phyloP scores from a whole-genome alignment of 30 jellyfish, hydroid and myxozoan genomes.

The Aurelia sp. region DNA sequence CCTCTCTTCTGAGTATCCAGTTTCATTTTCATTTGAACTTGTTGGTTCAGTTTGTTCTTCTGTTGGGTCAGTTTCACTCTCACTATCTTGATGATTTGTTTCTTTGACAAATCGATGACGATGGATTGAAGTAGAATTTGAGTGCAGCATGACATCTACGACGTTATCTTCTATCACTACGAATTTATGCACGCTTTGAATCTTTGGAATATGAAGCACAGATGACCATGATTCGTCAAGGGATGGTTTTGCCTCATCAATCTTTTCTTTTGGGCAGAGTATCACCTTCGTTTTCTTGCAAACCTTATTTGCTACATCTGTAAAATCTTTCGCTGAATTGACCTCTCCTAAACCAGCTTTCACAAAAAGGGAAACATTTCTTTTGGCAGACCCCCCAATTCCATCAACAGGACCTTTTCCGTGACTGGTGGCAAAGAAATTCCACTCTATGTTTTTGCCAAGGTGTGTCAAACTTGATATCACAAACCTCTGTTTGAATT shows the following conservation, averaged over 20 bases:
- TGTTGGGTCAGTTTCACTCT: too few relatives aligned
- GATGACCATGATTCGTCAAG: too few relatives aligned
- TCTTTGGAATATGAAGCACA: too few relatives aligned
- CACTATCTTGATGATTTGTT: too few relatives aligned
- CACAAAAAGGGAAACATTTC: slow-evolving; percentile 4
- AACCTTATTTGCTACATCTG: not conserved
- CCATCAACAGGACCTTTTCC: slow-evolving; percentile 8
- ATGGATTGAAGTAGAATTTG: too few relatives aligned
- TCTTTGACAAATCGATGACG: not conserved
- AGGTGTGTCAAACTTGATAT: slow-evolving; percentile 17
- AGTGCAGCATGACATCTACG: too few relatives aligned
- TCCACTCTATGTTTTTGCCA: slow-evolving; percentile 15
- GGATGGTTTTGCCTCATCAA: too few relatives aligned
- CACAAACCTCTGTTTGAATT: slow-evolving; percentile 9
- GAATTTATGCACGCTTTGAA: too few relatives aligned
- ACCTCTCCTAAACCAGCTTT: slow-evolving; percentile 13
- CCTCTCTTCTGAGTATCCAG: not conserved
- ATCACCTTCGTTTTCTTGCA: slow-evolving; percentile 2
- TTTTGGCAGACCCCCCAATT: slow-evolving; percentile 18
- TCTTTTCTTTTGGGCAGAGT: not conserved
- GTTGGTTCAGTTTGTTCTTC: too few relatives aligned
- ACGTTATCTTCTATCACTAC: too few relatives aligned
- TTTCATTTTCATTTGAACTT: not conserved
- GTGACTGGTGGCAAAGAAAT: slow-evolving; percentile 8
- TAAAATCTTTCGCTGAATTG: slow-evolving; percentile 4